Evolutionary conservation across 2,888 invertebrate species (phyloP).

Genomic region (Scaptomyza flava): DNA sequence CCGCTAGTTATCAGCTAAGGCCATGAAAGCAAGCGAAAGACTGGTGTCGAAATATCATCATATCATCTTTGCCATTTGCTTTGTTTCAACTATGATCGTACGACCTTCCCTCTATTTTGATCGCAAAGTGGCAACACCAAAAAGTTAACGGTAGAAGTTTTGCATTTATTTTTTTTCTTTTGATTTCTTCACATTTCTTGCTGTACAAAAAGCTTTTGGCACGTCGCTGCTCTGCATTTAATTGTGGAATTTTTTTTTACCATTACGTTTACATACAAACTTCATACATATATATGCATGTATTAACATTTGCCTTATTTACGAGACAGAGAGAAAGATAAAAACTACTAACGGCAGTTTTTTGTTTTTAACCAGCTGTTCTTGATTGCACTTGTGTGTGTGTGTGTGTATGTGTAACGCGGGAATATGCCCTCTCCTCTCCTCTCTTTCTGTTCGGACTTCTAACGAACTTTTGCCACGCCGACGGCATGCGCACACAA

Average conservation of each 20-base stretch:
- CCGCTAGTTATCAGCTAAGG: constrained; percentile 12
- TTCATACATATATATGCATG: not conserved
- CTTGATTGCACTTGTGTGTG: constrained; percentile 29
- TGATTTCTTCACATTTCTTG: constrained; percentile 20
- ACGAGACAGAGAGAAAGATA: constrained; percentile 7
- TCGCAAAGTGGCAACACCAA: constrained; percentile 9
- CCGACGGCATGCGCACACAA: constrained; percentile 20
- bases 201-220: constrained; percentile 24
- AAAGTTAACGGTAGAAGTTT: constrained; percentile 23
- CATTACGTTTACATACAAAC: constrained; percentile 9
- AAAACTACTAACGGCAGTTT: constrained; percentile 35
- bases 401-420: constrained; percentile 8
- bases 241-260: constrained; percentile 44
- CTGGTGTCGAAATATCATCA: constrained; percentile 7
- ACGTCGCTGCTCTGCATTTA: constrained; percentile 42
- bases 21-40: not conserved
- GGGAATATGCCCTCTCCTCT: constrained; percentile 17
- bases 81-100: constrained; percentile 12
- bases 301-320: constrained; percentile 12
- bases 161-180: constrained; percentile 13
- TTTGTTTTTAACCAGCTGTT: constrained; percentile 47
- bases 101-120: not conserved
- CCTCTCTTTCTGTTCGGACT: constrained; percentile 1
- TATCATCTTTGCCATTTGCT: not conserved
- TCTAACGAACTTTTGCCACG: constrained; percentile 25